Evolutionary conservation across 2,797 vertebrate genomes (phyloP).

Genomic region (Pangasius djambal): DNA sequence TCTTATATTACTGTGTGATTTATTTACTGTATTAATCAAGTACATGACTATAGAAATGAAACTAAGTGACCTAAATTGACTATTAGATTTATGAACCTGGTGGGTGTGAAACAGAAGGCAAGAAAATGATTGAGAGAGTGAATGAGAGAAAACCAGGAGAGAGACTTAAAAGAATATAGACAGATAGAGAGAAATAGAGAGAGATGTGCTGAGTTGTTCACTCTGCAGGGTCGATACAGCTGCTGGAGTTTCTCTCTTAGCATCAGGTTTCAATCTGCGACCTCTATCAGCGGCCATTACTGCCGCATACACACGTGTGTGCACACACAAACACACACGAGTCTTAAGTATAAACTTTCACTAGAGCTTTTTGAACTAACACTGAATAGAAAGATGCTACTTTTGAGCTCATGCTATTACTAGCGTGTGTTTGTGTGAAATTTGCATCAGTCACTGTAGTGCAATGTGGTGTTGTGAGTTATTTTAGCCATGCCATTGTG

Average conservation of each 20-base stretch:
- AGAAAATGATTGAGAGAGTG: neutral
- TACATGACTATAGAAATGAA: neutral
- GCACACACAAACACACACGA: conserved; percentile 32
- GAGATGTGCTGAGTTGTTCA: conserved; percentile 72
- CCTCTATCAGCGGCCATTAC: conserved; percentile 67
- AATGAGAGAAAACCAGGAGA: neutral
- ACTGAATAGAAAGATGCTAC: neutral
- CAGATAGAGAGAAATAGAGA: conserved; percentile 15
- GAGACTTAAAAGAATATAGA: conserved; percentile 30
- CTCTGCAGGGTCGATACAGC: conserved; percentile 72
- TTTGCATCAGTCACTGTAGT: neutral
- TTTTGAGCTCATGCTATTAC: conserved; percentile 18
- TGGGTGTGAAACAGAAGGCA: neutral
- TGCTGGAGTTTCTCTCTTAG: conserved; percentile 71
- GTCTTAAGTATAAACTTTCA: conserved; percentile 30
- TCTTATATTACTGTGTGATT: neutral
- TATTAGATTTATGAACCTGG: neutral
- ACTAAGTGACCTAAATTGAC: neutral
- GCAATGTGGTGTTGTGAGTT: neutral
- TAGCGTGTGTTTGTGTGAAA: conserved; percentile 6
- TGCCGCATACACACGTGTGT: conserved; percentile 34
- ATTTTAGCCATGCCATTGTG: neutral
- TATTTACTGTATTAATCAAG: neutral
- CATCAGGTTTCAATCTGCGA: conserved; percentile 78
- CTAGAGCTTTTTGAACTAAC: neutral